phyloP scores from a whole-genome alignment of 2,113 vertebrate genomes.

The Peromyscus maniculatus region DNA sequence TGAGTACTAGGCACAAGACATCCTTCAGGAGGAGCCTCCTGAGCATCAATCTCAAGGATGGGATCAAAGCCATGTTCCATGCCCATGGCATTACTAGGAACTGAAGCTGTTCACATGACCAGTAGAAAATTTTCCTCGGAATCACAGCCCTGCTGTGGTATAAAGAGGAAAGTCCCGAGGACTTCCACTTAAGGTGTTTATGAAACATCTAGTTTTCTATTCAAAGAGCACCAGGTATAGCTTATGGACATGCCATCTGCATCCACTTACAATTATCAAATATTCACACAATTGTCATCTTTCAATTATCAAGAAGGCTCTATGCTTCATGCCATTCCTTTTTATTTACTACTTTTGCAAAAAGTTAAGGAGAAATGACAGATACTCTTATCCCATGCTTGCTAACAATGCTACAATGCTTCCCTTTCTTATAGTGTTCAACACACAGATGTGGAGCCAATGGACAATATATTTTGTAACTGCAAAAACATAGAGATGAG shows the following conservation, averaged over 20 bases:
- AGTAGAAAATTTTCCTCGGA: not conserved
- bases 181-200: not conserved
- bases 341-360: not conserved
- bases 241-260: not conserved
- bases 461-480: not conserved
- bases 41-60: not conserved
- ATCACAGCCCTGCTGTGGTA: not conserved
- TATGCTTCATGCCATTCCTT: not conserved
- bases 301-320: not conserved
- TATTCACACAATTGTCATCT: not conserved
- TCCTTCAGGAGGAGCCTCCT: not conserved
- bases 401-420: not conserved
- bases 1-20: not conserved
- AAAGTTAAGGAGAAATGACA: not conserved
- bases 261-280: not conserved
- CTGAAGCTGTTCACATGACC: not conserved
- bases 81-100: not conserved
- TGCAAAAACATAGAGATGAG: not conserved
- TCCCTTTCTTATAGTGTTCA: not conserved
- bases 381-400: not conserved
- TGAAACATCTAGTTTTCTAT: conserved; percentile 9
- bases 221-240: not conserved
- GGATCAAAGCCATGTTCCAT: not conserved
- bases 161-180: conserved; percentile 44
- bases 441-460: not conserved